Conservation (phyloP, 2,113 vertebrate genomes). For the Phylloscopus trochiloides region DNA sequence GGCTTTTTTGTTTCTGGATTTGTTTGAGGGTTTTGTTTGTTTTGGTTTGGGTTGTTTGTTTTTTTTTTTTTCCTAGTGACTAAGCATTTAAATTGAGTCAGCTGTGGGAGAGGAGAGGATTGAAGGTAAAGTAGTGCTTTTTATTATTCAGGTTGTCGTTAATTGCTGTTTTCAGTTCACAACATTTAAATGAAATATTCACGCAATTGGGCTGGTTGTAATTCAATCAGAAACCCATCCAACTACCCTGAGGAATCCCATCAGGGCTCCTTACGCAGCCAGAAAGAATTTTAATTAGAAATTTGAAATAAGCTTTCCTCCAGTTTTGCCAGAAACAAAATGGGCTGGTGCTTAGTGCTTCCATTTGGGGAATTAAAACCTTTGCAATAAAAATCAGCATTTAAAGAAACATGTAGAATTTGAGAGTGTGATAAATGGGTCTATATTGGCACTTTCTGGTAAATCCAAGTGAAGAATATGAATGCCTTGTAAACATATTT, state of each 20-base stretch:
- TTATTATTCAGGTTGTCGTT: slow-evolving; percentile 30
- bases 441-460: background rate
- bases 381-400: slow-evolving; percentile 5
- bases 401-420: slow-evolving; percentile 17
- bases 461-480: background rate
- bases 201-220: slow-evolving; percentile 5
- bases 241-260: slow-evolving; percentile 42
- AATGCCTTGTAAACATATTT: background rate
- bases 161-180: slow-evolving; percentile 53
- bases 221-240: slow-evolving; percentile 38
- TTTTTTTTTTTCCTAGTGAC: background rate
- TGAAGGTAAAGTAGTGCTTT: slow-evolving; percentile 51
- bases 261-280: background rate
- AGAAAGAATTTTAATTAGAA: slow-evolving; percentile 53
- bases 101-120: background rate
- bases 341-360: background rate
- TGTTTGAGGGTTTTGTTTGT: background rate
- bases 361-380: slow-evolving; percentile 25
- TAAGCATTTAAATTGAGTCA: slow-evolving; percentile 33
- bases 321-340: slow-evolving; percentile 37
- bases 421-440: background rate
- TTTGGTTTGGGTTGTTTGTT: background rate
- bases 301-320: slow-evolving; percentile 23
- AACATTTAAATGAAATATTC: slow-evolving; percentile 34
- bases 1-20: background rate